Evolutionary conservation across 2,113 vertebrate genomes (phyloP).

Genomic region (Axis porcinus): DNA sequence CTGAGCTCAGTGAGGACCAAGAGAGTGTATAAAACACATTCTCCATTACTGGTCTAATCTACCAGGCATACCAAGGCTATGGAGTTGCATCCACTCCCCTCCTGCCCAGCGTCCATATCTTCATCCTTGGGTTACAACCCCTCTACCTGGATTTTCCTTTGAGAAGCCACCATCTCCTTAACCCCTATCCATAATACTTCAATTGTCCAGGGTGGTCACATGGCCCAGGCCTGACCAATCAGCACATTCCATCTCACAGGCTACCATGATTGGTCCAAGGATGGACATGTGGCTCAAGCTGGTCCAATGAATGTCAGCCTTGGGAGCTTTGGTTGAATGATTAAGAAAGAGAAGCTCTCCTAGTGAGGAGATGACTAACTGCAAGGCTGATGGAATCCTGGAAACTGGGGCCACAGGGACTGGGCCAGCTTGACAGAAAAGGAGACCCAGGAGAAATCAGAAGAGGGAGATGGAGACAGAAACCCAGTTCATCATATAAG

Average conservation of each 20-base stretch:
- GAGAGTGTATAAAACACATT: neutral
- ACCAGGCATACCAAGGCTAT: neutral
- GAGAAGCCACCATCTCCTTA: neutral
- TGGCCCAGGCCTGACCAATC: neutral
- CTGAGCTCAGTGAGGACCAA: neutral
- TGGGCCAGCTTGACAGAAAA: neutral
- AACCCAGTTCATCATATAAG: no score
- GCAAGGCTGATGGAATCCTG: neutral
- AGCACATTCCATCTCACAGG: neutral
- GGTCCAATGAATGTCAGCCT: neutral
- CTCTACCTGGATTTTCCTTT: neutral
- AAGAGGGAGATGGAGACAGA: neutral
- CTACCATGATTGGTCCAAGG: neutral
- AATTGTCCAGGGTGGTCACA: neutral
- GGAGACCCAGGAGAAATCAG: neutral
- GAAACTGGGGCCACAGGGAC: neutral
- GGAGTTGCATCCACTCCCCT: neutral
- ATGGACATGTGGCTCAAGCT: neutral
- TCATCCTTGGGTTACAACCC: neutral
- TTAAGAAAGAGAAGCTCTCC: neutral
- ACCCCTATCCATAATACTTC: rapidly evolving
- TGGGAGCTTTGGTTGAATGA: neutral
- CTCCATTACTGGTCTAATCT: neutral
- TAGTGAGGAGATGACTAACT: neutral
- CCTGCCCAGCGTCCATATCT: neutral